Conservation (phyloP, 2,888 invertebrate genomes). For the Gryllus longicercus region DNA sequence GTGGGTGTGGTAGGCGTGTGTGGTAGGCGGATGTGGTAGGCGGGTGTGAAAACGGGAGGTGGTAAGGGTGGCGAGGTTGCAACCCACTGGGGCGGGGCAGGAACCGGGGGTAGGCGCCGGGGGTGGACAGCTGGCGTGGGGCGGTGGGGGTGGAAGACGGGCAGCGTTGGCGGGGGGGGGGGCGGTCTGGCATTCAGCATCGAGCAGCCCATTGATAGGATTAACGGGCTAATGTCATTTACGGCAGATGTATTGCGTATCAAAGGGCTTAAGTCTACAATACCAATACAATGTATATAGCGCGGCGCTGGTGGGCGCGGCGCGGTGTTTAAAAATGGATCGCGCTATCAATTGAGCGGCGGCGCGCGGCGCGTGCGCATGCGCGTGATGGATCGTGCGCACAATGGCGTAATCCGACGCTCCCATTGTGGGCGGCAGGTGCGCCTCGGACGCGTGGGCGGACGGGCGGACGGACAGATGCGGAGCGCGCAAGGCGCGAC, state of each 20-base stretch:
- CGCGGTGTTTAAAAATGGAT: constrained; percentile 3
- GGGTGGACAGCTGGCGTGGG: neutral
- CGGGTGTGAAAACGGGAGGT: no score
- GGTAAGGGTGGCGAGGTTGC: no score
- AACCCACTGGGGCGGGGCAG: no score
- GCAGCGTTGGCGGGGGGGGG: neutral
- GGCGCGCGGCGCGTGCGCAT: neutral
- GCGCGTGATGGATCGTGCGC: constrained; percentile 6
- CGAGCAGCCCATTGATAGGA: neutral
- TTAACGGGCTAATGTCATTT: constrained; percentile 17
- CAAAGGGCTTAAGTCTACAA: constrained; percentile 17
- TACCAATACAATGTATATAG: constrained; percentile 10
- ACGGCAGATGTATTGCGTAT: constrained; percentile 10
- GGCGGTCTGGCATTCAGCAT: neutral
- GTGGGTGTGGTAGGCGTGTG: no score
- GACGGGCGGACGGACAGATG: no score
- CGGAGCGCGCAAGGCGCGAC: no score
- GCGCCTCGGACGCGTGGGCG: neutral
- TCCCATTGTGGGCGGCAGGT: neutral
- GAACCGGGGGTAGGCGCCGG: neutral
- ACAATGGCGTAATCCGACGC: neutral
- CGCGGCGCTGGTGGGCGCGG: neutral
- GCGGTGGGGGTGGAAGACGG: no score
- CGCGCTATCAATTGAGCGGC: neutral
- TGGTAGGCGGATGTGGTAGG: no score